Percentiles rank a stretch among this genome's conserved stretches.
phyloP scores from a whole-genome alignment of 2,113 vertebrate genomes.

The Aptenodytes patagonicus region DNA sequence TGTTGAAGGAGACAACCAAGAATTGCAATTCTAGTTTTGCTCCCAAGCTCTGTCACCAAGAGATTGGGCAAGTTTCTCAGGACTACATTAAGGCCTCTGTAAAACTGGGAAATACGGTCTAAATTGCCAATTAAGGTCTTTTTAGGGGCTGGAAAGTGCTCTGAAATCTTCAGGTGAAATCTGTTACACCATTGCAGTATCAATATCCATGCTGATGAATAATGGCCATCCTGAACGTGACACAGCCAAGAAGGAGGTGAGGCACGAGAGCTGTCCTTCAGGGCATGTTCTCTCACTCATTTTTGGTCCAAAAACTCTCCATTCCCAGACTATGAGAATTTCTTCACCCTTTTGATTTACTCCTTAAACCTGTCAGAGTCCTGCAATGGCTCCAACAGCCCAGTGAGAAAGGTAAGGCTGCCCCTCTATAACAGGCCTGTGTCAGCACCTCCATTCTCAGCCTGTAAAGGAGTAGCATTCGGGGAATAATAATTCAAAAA shows the following conservation, averaged over 20 bases:
- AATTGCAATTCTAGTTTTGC: background rate
- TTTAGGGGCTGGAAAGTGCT: background rate
- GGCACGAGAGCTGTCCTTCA: constrained; percentile 30
- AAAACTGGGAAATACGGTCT: background rate
- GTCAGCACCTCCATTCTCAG: constrained; percentile 55
- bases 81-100: background rate
- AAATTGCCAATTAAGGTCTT: background rate
- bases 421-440: constrained; percentile 35
- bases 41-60: background rate
- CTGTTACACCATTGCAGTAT: background rate
- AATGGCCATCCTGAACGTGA: background rate
- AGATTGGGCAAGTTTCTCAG: background rate
- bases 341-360: constrained; percentile 48
- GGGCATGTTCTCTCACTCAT: constrained; percentile 15
- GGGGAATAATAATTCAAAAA: constrained; percentile 48
- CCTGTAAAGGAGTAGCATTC: constrained; percentile 40
- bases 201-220: background rate
- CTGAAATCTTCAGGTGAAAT: background rate
- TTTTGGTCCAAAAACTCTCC: constrained; percentile 13
- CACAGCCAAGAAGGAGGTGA: background rate
- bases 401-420: background rate
- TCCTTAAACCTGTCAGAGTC: constrained; percentile 17
- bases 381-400: constrained; percentile 1
- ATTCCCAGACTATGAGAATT: constrained; percentile 46
- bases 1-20: background rate